These are phyloP conservation scores for Lathronympha strigana DNA, from an alignment of 2,888 invertebrate genomes.

Conservation along the genomic window DNA sequence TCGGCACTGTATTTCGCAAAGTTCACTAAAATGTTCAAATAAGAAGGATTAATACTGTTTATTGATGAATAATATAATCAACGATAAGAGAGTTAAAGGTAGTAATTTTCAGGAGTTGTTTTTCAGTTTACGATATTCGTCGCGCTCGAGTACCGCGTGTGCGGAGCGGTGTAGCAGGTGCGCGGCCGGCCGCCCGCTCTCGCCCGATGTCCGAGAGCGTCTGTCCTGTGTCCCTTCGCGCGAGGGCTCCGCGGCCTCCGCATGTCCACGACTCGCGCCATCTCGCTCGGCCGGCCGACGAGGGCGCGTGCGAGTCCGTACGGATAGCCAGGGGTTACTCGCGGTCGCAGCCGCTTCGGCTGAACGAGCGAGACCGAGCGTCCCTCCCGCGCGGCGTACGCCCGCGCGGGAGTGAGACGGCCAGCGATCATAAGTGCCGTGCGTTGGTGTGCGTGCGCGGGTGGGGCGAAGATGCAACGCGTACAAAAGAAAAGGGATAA, in stretches of 20 bases:
- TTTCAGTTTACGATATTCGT: slow-evolving; percentile 72
- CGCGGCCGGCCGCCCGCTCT: slow-evolving; percentile 83
- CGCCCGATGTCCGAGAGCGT: slow-evolving; percentile 85
- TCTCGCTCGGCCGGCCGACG: slow-evolving; percentile 81
- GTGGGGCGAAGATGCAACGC: slow-evolving; percentile 84
- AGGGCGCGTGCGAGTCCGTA: slow-evolving; percentile 81
- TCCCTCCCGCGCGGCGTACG: slow-evolving; percentile 56
- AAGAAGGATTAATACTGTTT: slow-evolving; percentile 20
- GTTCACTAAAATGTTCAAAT: slow-evolving; percentile 41
- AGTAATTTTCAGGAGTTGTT: slow-evolving; percentile 49
- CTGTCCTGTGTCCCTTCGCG: slow-evolving; percentile 84
- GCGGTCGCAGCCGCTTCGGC: slow-evolving; percentile 81
- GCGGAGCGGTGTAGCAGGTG: slow-evolving; percentile 76
- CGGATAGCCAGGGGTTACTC: slow-evolving; percentile 84
- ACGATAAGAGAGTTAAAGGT: slow-evolving; percentile 16
- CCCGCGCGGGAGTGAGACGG: slow-evolving; percentile 67
- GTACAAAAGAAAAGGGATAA: slow-evolving; percentile 84
- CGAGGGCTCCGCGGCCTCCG: slow-evolving; percentile 81
- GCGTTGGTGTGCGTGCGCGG: slow-evolving; percentile 84
- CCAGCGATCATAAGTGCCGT: slow-evolving; percentile 74
- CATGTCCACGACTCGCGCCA: slow-evolving; percentile 77
- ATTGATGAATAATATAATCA: slow-evolving; percentile 8
- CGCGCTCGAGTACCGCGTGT: slow-evolving; percentile 75
- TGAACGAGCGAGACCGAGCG: slow-evolving; percentile 71
- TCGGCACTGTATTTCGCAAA: slow-evolving; percentile 59